Conservation (phyloP, 2,888 invertebrate genomes). For the Germaria angustata region DNA sequence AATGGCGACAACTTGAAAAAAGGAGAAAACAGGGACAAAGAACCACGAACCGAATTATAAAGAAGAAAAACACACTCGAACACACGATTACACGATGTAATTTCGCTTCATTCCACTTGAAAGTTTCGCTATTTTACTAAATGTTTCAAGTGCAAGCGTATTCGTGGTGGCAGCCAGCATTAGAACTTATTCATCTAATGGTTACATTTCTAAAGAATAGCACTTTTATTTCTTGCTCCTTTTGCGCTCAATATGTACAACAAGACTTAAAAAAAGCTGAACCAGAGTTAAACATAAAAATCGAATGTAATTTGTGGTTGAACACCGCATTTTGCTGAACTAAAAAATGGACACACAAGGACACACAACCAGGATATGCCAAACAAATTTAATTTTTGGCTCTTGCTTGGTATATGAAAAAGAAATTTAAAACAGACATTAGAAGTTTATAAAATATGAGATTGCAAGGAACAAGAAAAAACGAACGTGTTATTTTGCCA, state of each 20-base stretch:
- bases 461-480: no score
- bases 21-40: no score
- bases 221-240: background rate
- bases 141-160: background rate
- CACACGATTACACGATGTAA: background rate
- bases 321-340: slow-evolving; percentile 42
- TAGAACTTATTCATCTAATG: background rate
- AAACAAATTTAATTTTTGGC: background rate
- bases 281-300: slow-evolving; percentile 29
- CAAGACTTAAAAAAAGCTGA: background rate
- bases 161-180: background rate
- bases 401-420: background rate
- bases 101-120: background rate
- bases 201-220: slow-evolving; percentile 18
- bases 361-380: slow-evolving; percentile 29
- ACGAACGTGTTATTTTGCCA: no score
- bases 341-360: background rate
- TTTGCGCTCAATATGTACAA: slow-evolving; percentile 32
- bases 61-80: background rate
- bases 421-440: background rate
- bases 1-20: slow-evolving; percentile 62
- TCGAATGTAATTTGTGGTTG: slow-evolving; percentile 60
- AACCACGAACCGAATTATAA: slow-evolving; percentile 50
- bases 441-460: background rate
- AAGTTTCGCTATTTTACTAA: background rate